These are phyloP conservation scores for Botia kubotai DNA, from an alignment of 2,797 vertebrate genomes.

Conservation along the genomic window DNA sequence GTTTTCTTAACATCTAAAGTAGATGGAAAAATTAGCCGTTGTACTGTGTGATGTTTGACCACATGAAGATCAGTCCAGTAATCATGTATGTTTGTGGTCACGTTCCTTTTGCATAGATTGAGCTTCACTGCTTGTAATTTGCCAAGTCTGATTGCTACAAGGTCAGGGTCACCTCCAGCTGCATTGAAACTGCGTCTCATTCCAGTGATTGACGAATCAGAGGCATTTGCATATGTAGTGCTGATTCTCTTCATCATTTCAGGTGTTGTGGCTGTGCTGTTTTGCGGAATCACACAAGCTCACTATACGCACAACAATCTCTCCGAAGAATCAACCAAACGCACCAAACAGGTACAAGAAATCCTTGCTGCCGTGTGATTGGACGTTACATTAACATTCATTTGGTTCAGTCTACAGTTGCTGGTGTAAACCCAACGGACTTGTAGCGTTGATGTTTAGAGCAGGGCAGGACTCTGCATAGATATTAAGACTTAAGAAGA, in stretches of 20 bases:
- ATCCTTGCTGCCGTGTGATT: background rate
- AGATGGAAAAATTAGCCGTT: no score
- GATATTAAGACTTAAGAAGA: background rate
- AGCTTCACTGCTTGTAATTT: background rate
- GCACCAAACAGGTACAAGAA: conserved; percentile 89
- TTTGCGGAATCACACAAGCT: conserved; percentile 97
- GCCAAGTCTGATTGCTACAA: background rate
- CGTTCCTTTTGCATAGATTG: background rate
- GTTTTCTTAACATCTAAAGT: background rate
- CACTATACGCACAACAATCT: conserved; percentile 98
- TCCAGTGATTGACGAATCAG: background rate
- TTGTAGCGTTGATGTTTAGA: background rate
- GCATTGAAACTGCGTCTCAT: background rate
- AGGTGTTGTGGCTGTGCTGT: conserved; percentile 96
- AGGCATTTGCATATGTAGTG: background rate
- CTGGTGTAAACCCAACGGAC: background rate
- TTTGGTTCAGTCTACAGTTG: background rate
- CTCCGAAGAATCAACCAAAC: conserved; percentile 90
- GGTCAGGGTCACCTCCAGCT: background rate
- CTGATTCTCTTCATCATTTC: conserved; percentile 33
- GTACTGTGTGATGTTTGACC: background rate
- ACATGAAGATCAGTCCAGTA: background rate
- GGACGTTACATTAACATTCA: no score
- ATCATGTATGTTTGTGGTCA: background rate
- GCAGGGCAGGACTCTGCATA: background rate